Percentiles rank a stretch among this genome's conserved stretches.
Conservation (phyloP, 2,797 vertebrate genomes). For the Silurus aristotelis region DNA sequence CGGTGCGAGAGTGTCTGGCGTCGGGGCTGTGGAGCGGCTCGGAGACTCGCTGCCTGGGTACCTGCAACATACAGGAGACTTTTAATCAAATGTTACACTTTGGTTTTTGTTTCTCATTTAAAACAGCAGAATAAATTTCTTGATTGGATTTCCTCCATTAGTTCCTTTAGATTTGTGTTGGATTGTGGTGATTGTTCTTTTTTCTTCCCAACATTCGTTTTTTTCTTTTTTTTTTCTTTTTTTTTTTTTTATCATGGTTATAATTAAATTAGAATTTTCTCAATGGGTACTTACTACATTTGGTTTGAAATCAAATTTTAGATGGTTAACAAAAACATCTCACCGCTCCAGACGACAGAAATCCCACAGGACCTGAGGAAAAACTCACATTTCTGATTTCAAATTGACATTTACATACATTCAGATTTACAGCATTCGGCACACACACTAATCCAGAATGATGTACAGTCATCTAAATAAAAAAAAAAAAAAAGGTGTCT, state of each 20-base stretch:
- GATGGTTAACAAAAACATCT: neutral
- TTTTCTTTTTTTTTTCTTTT: neutral
- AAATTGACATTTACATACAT: too few species aligned
- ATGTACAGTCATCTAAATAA: too few species aligned
- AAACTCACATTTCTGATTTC: neutral
- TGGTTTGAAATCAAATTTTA: too few species aligned
- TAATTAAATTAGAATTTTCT: neutral
- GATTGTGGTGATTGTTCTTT: neutral
- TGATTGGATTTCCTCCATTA: neutral
- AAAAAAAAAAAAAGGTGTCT: too few species aligned
- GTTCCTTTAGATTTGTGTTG: neutral
- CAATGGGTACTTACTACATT: too few species aligned
- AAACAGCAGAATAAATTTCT: too few species aligned
- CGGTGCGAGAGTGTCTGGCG: conserved; percentile 91
- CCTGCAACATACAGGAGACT: neutral
- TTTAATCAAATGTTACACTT: neutral
- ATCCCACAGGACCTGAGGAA: neutral
- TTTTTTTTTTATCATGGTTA: neutral
- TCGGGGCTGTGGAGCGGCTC: conserved; percentile 95
- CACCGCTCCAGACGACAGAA: neutral
- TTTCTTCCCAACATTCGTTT: neutral
- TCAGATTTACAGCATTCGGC: too few species aligned
- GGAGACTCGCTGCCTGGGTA: conserved; percentile 93
- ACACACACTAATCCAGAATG: too few species aligned
- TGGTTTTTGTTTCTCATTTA: too few species aligned